Conservation (phyloP, 1,140 invertebrate species). For the Macrostomum lignano region DNA sequence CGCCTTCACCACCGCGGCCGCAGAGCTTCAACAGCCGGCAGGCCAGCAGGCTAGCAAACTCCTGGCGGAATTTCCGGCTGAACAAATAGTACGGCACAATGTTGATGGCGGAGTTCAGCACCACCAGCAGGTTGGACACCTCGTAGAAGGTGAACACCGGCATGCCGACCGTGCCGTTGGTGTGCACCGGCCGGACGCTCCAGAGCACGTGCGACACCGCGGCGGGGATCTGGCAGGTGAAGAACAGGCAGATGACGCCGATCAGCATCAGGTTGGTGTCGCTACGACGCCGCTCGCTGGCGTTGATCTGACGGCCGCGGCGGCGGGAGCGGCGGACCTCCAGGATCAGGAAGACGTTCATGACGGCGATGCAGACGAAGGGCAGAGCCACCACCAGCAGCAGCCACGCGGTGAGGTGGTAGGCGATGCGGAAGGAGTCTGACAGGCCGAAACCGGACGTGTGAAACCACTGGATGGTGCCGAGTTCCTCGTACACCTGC, state of each 20-base stretch:
- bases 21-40: no score
- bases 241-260: conserved; percentile 22
- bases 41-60: no score
- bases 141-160: conserved; percentile 16
- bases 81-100: conserved; percentile 28
- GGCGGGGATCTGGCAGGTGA: conserved; percentile 24
- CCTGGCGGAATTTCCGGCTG: conserved; percentile 17
- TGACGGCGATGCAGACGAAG: conserved; percentile 17
- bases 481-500: background rate
- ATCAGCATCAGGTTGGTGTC: conserved; percentile 27
- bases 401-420: conserved; percentile 18
- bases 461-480: background rate
- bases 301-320: conserved; percentile 16
- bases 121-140: conserved; percentile 20
- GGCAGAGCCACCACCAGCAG: conserved; percentile 21
- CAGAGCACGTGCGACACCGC: conserved; percentile 20
- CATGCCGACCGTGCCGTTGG: conserved; percentile 4
- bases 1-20: no score
- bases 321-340: conserved; percentile 18
- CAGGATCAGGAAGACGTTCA: conserved; percentile 22
- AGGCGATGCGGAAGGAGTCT: conserved; percentile 14
- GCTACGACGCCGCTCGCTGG: conserved; percentile 18
- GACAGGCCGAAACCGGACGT: conserved; percentile 15
- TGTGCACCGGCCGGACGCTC: conserved; percentile 18
- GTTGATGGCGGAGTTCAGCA: conserved; percentile 24